These are phyloP conservation scores for Diaperis boleti DNA, from an alignment of 2,888 invertebrate species.

Conservation along the genomic window DNA sequence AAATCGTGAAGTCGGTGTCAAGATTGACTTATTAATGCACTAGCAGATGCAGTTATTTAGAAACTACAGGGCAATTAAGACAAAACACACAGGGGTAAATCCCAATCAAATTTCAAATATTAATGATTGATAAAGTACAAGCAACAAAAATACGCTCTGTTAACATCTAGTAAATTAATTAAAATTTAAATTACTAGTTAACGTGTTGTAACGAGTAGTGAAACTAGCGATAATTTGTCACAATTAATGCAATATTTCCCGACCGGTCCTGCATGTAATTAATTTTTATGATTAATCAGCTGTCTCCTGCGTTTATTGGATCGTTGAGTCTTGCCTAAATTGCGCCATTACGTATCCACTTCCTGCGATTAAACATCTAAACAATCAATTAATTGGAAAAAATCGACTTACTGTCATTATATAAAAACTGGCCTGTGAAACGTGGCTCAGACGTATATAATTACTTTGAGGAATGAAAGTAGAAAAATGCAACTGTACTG, in stretches of 20 bases:
- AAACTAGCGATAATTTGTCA: conserved; percentile 25
- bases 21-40: too few relatives aligned
- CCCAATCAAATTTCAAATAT: too few relatives aligned
- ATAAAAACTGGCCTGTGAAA: not conserved
- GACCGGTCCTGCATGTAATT: conserved; percentile 22
- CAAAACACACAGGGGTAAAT: too few relatives aligned
- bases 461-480: conserved; percentile 6
- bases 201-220: conserved; percentile 9
- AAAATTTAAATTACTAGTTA: conserved; percentile 21
- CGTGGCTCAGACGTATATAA: not conserved
- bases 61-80: too few relatives aligned
- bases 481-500: not conserved
- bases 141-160: not conserved
- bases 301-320: conserved; percentile 27
- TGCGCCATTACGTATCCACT: conserved; percentile 14
- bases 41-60: too few relatives aligned
- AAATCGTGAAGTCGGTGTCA: too few relatives aligned
- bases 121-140: too few relatives aligned
- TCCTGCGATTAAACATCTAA: conserved; percentile 14
- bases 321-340: conserved; percentile 9
- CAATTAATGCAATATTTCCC: conserved; percentile 12
- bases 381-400: conserved; percentile 13
- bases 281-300: conserved; percentile 33
- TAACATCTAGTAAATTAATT: conserved; percentile 11
- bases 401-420: not conserved